Conservation (phyloP, 2,888 invertebrate species). For the Cryptocheilus praepositus region DNA sequence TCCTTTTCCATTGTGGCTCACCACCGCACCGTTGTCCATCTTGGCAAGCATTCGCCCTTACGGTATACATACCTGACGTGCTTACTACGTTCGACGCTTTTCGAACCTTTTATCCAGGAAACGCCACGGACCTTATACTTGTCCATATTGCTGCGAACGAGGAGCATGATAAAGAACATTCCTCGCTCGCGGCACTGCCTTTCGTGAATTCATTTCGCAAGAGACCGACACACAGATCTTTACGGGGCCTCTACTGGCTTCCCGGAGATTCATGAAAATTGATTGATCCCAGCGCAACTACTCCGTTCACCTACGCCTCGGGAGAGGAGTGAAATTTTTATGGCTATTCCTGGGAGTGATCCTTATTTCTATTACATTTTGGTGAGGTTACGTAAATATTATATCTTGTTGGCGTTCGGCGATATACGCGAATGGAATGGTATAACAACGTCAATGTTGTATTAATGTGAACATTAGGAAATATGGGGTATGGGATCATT, state of each 20-base stretch:
- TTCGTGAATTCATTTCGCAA: conserved; percentile 53
- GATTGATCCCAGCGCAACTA: conserved; percentile 32
- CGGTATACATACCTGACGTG: conserved; percentile 45
- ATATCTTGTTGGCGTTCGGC: no score
- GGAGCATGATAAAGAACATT: conserved; percentile 40
- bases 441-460: no score
- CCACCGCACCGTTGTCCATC: conserved; percentile 9
- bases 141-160: conserved; percentile 47
- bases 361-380: no score
- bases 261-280: conserved; percentile 42
- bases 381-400: no score
- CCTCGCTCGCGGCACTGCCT: conserved; percentile 24
- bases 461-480: no score
- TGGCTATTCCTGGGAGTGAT: neutral
- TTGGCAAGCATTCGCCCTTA: conserved; percentile 18
- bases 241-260: neutral
- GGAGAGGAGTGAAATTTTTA: conserved; percentile 26
- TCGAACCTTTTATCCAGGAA: conserved; percentile 51
- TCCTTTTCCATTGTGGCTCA: conserved; percentile 4
- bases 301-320: no score
- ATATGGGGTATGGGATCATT: no score
- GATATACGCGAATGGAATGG: no score
- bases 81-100: conserved; percentile 26
- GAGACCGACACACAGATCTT: conserved; percentile 1
- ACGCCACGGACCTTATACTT: conserved; percentile 47